phyloP scores from a whole-genome alignment of 2,113 vertebrate species.

The Myrmecophaga tridactyla region DNA sequence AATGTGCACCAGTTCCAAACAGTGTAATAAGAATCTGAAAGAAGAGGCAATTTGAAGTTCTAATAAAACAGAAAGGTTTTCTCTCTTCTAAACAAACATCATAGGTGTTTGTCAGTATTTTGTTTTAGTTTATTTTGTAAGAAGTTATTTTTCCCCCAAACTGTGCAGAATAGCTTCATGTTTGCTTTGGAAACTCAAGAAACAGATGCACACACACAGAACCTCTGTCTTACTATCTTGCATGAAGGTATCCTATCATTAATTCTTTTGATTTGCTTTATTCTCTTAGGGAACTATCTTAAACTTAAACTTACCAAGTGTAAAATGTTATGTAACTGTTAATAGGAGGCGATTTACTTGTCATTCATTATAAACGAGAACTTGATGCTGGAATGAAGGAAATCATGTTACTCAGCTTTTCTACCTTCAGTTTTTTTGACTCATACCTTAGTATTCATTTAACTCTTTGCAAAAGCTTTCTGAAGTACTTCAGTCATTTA shows the following conservation, averaged over 20 bases:
- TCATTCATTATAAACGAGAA: conserved; percentile 30
- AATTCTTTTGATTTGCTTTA: conserved; percentile 27
- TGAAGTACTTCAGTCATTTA: conserved; percentile 21
- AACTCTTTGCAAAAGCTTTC: conserved; percentile 28
- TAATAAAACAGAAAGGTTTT: not conserved
- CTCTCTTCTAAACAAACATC: not conserved
- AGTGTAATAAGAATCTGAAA: not conserved
- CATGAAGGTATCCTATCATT: not conserved
- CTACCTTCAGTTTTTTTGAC: conserved; percentile 58
- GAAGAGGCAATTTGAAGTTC: not conserved
- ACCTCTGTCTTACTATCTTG: not conserved
- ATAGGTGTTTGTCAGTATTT: not conserved
- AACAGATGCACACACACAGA: not conserved
- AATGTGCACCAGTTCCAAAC: not conserved
- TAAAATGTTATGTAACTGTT: conserved; percentile 51
- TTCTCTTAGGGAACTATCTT: conserved; percentile 29
- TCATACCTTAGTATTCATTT: conserved; percentile 45
- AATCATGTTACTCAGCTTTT: conserved; percentile 40
- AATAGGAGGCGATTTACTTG: conserved; percentile 35
- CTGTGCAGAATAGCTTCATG: not conserved
- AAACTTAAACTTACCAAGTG: conserved; percentile 3
- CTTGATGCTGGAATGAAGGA: not conserved
- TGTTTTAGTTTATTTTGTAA: not conserved
- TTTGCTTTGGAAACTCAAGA: not conserved
- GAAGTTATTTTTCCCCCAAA: not conserved